These are phyloP conservation scores for Manis pentadactyla DNA, from an alignment of 2,797 vertebrate genomes.

Conservation along the genomic window DNA sequence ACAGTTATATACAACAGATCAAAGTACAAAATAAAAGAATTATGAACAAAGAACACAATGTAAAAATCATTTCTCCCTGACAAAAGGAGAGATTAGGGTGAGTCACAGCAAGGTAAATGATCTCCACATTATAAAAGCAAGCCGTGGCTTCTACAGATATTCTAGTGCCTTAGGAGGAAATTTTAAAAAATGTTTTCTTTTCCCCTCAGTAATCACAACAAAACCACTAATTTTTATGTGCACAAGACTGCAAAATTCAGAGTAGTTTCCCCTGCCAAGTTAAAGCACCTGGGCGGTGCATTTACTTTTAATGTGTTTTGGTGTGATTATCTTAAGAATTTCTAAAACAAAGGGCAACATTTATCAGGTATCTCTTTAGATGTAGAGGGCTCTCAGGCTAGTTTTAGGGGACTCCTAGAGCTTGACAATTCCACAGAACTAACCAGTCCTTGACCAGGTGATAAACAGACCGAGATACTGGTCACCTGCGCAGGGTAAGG, in stretches of 20 bases:
- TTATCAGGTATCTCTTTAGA: neutral
- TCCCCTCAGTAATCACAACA: neutral
- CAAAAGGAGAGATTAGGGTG: neutral
- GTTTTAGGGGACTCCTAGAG: neutral
- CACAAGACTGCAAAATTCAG: neutral
- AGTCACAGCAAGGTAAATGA: conserved; percentile 75
- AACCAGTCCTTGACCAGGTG: neutral
- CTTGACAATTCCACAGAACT: neutral
- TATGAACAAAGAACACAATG: conserved; percentile 70
- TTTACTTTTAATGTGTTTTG: neutral
- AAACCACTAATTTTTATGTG: neutral
- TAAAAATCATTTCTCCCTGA: conserved; percentile 54
- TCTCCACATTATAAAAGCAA: conserved; percentile 65
- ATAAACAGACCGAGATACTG: neutral
- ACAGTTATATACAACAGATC: conserved; percentile 66
- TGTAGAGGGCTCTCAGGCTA: neutral
- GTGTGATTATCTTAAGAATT: neutral
- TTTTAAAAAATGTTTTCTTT: neutral
- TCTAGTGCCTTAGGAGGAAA: conserved; percentile 36
- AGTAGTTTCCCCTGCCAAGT: neutral
- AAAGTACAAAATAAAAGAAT: conserved; percentile 60
- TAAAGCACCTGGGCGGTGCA: neutral
- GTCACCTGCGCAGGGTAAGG: neutral
- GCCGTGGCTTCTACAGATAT: conserved; percentile 64
- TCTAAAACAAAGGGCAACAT: neutral